phyloP scores from a whole-genome alignment of 2,797 vertebrate genomes.

The Tragelaphus oryx region DNA sequence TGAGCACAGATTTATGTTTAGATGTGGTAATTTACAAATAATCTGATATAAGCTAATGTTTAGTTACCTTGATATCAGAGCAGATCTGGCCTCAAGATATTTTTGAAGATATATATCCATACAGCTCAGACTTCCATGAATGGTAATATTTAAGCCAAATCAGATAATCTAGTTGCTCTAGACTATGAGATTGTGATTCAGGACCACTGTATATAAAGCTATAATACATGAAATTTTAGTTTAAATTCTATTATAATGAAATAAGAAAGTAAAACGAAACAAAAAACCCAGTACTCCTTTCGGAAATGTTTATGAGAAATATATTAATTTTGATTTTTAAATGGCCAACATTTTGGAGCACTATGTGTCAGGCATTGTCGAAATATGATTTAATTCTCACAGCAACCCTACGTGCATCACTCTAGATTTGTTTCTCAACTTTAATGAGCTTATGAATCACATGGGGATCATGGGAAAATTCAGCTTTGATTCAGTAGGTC shows the following conservation, averaged over 20 bases:
- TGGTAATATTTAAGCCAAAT: neutral
- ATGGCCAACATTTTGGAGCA: neutral
- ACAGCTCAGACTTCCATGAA: neutral
- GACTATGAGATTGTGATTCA: neutral
- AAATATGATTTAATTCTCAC: constrained; percentile 28
- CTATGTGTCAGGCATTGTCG: neutral
- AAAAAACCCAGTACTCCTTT: neutral
- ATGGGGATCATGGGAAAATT: neutral
- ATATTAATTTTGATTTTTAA: neutral
- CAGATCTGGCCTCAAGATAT: constrained; percentile 5
- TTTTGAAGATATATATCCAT: neutral
- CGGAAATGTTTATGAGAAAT: constrained; percentile 1
- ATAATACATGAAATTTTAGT: constrained; percentile 19
- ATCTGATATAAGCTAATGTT: constrained; percentile 3
- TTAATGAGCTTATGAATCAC: neutral
- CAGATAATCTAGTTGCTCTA: neutral
- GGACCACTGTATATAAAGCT: neutral
- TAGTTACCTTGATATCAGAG: neutral
- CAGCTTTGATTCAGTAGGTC: constrained; percentile 17
- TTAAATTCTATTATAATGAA: constrained; percentile 40
- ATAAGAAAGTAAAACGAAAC: constrained; percentile 10
- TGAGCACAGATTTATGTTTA: neutral
- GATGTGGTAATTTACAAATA: constrained; percentile 27
- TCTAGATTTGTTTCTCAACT: neutral
- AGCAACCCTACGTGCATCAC: neutral